phyloP scores from a whole-genome alignment of 2,888 invertebrate species.

The Acanthoscelides obtectus region DNA sequence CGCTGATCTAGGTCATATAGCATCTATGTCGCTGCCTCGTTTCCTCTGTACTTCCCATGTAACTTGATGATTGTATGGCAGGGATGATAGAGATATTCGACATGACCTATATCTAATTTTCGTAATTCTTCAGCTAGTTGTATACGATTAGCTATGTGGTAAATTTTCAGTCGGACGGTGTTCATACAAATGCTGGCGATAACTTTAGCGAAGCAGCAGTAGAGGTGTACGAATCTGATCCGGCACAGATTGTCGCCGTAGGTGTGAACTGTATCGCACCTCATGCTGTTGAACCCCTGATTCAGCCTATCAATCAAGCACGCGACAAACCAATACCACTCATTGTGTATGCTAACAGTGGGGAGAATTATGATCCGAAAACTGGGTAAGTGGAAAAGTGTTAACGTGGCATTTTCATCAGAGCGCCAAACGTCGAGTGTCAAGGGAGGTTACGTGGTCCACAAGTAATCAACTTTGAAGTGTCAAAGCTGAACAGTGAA shows the following conservation, averaged over 20 bases:
- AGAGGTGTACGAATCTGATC: constrained; percentile 53
- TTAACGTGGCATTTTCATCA: too few species aligned
- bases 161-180: constrained; percentile 49
- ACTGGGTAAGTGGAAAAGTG: constrained; percentile 38
- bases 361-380: constrained; percentile 63
- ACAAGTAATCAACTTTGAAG: too few species aligned
- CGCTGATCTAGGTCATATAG: too few species aligned
- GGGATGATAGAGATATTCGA: too few species aligned
- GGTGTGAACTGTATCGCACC: constrained; percentile 83
- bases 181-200: constrained; percentile 69
- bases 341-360: constrained; percentile 86
- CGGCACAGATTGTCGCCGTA: constrained; percentile 69
- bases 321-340: constrained; percentile 56
- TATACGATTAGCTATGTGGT: neutral
- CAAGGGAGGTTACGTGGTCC: too few species aligned
- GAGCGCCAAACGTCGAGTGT: too few species aligned
- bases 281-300: constrained; percentile 53
- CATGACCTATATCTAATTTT: too few species aligned
- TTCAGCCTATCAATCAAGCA: constrained; percentile 50
- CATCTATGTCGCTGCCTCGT: too few species aligned
- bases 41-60: too few species aligned
- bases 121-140: too few species aligned
- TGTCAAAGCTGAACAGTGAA: too few species aligned
- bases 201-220: constrained; percentile 64
- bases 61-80: too few species aligned